Base-by-base conservation (phyloP, 1,140 invertebrate species). In the Drosophila truncata region DNA sequence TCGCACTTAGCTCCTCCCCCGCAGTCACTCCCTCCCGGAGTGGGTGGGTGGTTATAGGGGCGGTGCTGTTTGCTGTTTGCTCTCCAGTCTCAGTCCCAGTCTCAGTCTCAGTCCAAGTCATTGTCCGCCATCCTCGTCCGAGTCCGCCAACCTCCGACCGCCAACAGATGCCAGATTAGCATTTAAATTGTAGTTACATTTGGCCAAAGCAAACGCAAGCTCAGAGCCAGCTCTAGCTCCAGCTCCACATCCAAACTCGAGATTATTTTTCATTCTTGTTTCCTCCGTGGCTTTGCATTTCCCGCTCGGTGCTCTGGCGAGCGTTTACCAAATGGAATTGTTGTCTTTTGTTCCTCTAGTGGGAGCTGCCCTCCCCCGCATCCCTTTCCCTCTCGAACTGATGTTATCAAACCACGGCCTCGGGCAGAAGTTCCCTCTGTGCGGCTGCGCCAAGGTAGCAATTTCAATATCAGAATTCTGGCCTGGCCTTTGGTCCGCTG, bases 121-220 rank as follows among this genome's bases (percentile, higher is more conserved):
- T 78, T 67, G 70, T 69, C 73, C 66, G 49, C 67, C 62, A 42
- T 49, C 82, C 82, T 71, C 82, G 55, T 55, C 27, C 62, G 18
- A 39, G 70, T 69, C 73, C 66, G 49, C 67, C 62, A 55, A 55
- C 82, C 82, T 76, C 82, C 78, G 80, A 77, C 82, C 82, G 78
- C 82, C 75, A 86, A 72, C 83, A 87, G 83, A 87, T 87, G 83
- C 83, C 84, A 87, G 83, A 87, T 87, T 87, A 87, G 83, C 83
- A 87, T 87, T 87, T 87, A 87, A 88, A 87, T 87, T 87, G 83
- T 87, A 87, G 80, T 87, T 87, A 88, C 83, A 87, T 87, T 87
- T 87, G 76, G 67, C 83, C 79, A 87, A 52, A 47, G 44, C 65
- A 69, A 69, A 69, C 65, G 65, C 60, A 42, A 57, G 55, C 49